Evolutionary conservation across 2,797 vertebrate genomes (phyloP).

Genomic region (Galago senegalensis): DNA sequence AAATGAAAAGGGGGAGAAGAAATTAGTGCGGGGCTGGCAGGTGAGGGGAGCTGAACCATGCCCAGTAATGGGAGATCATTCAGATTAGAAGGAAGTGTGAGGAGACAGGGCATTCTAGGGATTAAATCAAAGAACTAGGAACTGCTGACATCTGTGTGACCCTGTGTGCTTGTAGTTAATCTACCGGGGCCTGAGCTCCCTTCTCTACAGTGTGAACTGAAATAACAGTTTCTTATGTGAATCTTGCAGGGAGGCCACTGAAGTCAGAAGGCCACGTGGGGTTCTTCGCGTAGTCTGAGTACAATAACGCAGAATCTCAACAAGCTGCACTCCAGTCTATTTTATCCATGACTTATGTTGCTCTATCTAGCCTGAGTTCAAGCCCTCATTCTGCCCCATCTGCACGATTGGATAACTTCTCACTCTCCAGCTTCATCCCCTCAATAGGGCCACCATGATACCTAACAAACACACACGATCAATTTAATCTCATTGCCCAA

Average conservation of each 20-base stretch:
- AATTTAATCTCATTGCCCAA: background rate
- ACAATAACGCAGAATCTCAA: background rate
- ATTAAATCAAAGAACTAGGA: conserved; percentile 28
- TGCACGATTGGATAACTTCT: background rate
- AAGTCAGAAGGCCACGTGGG: background rate
- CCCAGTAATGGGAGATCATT: background rate
- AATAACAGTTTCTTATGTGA: conserved; percentile 29
- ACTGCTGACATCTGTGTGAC: background rate
- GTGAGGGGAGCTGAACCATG: background rate
- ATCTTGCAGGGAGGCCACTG: background rate
- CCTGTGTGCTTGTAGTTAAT: background rate
- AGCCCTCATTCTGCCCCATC: background rate
- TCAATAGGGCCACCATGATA: background rate
- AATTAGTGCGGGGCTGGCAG: background rate
- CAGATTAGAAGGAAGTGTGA: conserved; percentile 53
- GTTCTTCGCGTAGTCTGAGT: background rate
- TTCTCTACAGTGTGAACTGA: background rate
- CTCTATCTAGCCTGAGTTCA: background rate
- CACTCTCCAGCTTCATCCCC: background rate
- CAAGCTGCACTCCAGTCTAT: background rate
- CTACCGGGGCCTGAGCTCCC: background rate
- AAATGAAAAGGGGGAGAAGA: background rate
- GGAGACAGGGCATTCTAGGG: background rate
- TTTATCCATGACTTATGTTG: background rate
- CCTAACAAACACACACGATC: background rate